phyloP scores from a whole-genome alignment of 2,888 invertebrate genomes.

The Ctenicera cuprea region DNA sequence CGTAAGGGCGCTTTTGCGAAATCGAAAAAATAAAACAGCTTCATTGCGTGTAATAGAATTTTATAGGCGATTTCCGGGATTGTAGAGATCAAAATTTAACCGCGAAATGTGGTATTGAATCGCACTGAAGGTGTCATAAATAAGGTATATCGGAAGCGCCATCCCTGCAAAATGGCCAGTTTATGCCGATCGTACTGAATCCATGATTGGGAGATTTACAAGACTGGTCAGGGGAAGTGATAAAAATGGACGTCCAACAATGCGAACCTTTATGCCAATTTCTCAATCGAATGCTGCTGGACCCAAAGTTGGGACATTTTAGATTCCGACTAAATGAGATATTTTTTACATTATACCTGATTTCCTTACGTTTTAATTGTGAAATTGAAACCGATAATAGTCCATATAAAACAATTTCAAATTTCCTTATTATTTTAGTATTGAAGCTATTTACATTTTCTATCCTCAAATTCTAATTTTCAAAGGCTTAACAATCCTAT shows the following conservation, averaged over 20 bases:
- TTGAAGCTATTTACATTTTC: no score
- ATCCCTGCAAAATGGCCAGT: conserved; percentile 46
- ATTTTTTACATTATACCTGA: no score
- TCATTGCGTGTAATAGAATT: conserved; percentile 54
- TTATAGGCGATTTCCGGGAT: conserved; percentile 53
- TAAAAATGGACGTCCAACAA: conserved; percentile 18
- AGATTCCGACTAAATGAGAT: no score
- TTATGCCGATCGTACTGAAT: conserved; percentile 49
- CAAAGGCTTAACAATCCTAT: no score
- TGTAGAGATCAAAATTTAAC: conserved; percentile 54
- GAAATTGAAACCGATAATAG: no score
- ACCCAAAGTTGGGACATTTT: no score
- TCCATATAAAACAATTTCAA: no score
- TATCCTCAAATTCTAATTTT: no score
- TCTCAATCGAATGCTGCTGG: background rate
- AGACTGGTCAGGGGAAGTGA: conserved; percentile 31
- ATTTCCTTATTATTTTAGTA: no score
- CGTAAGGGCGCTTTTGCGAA: conserved; percentile 44
- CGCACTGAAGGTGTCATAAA: conserved; percentile 46
- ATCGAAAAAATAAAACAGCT: conserved; percentile 52
- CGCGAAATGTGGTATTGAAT: conserved; percentile 48
- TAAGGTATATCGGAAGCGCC: conserved; percentile 51
- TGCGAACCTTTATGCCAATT: conserved; percentile 5
- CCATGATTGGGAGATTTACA: conserved; percentile 42
- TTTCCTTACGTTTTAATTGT: no score